Evolutionary conservation across 2,888 invertebrate species (phyloP), one percentile per base, ranked within the genome.

Genomic region (Drosophila rellima): DNA sequence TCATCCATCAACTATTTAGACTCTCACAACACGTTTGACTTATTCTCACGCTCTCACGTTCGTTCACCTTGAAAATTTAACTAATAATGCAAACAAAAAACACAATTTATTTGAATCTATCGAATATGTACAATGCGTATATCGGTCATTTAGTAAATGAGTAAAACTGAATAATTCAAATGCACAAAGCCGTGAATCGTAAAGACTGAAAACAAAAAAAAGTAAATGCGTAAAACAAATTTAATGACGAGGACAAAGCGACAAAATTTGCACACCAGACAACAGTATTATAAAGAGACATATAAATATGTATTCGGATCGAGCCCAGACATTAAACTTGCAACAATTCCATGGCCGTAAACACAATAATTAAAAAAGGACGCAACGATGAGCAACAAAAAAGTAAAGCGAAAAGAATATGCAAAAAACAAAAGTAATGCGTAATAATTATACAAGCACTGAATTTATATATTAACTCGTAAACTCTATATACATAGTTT

Each of bases 111-210:
- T 57, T 23, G 23, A n/a, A 60, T 57, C 20, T 44, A 66, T 47
- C 54, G 55, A 57, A 55, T 56, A 59, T 40, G 44, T 63, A 64
- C 56, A 74, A 40, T 51, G 42, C 7, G n/a, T 62, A 75, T 66
- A 79, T 78, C 69, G 83, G 85, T 88, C 83, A 78, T 70, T 57
- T 39, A 67, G 48, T 59, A 74, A 61, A 55, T 63, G 63, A 71
- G 63, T 61, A 63, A 79, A 76, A 72, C 65, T 70, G 69, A 78
- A 78, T 74, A 77, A 81, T 82, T 83, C 68, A 86, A 79, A 88
- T 90, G 90, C 91, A 91, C 90, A 91, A 90, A 84, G 89, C 91
- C 90, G 91, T 89, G 88, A 91, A 90, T 90, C 90, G 88, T 85
- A 88, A 91, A 90, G 90, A 90, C 90, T 90, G 90, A 90, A 84